A percentile compares a stretch with the other conserved stretches of the same genome.
These are phyloP conservation scores for Drosophila suzukii DNA, from an alignment of 1,140 invertebrate genomes.

Conservation along the genomic window DNA sequence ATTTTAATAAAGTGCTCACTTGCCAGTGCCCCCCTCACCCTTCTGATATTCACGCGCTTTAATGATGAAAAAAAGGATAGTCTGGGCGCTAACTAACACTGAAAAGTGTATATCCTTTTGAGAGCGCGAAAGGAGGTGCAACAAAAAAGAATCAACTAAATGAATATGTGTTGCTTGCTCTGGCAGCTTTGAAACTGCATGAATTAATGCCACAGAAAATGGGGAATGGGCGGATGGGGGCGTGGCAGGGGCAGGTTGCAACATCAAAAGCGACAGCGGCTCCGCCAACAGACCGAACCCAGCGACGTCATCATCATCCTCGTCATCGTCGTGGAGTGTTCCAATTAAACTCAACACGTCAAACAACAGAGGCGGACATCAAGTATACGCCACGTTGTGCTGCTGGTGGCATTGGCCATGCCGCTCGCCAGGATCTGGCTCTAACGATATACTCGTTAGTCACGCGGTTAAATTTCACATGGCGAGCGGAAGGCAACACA, in stretches of 20 bases:
- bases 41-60: slow-evolving; percentile 44
- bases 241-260: slow-evolving; percentile 32
- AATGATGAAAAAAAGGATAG: slow-evolving; percentile 54
- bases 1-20: slow-evolving; percentile 60
- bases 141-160: slow-evolving; percentile 54
- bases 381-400: slow-evolving; percentile 70
- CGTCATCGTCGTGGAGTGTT: slow-evolving; percentile 64
- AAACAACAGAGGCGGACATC: slow-evolving; percentile 71
- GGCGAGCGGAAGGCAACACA: slow-evolving; percentile 31
- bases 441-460: slow-evolving; percentile 80
- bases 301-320: slow-evolving; percentile 38
- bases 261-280: slow-evolving; percentile 63
- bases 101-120: slow-evolving; percentile 51
- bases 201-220: slow-evolving; percentile 67
- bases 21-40: slow-evolving; percentile 1
- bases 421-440: slow-evolving; percentile 43
- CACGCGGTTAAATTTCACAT: slow-evolving; percentile 77
- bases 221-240: slow-evolving; percentile 2
- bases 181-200: slow-evolving; percentile 66
- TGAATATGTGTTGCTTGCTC: slow-evolving; percentile 44
- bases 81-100: slow-evolving; percentile 56
- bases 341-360: slow-evolving; percentile 81
- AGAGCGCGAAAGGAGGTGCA: slow-evolving; percentile 39
- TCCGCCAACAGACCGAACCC: slow-evolving; percentile 22
- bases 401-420: slow-evolving; percentile 52